These are phyloP conservation scores for Astyanax mexicanus DNA, from an alignment of 2,797 vertebrate genomes.

Conservation along the genomic window DNA sequence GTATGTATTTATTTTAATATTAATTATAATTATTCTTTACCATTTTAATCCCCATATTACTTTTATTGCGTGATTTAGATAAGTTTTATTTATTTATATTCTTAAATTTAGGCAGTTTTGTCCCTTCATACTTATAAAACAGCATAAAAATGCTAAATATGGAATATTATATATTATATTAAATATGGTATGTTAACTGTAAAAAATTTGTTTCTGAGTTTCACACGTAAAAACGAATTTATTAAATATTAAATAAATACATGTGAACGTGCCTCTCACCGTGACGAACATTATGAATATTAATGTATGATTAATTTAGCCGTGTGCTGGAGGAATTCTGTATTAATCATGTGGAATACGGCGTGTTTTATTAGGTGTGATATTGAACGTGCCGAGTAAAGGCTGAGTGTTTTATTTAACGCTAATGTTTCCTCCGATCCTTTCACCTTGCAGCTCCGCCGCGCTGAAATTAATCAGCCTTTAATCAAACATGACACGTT, in stretches of 20 bases:
- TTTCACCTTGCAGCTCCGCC: background rate
- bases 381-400: background rate
- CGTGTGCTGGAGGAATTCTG: background rate
- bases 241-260: background rate
- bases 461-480: constrained; percentile 5
- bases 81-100: too few relatives aligned
- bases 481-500: constrained; percentile 39
- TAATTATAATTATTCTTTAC: too few relatives aligned
- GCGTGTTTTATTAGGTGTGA: background rate
- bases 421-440: background rate
- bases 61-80: too few relatives aligned
- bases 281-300: background rate
- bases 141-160: too few relatives aligned
- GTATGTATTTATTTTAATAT: too few relatives aligned
- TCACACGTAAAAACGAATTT: too few relatives aligned
- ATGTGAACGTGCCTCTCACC: background rate
- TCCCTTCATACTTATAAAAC: too few relatives aligned
- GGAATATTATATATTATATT: too few relatives aligned
- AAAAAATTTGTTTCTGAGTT: background rate
- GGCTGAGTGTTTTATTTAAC: background rate
- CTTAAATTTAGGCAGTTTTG: too few relatives aligned
- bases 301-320: background rate
- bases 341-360: background rate
- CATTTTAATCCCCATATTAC: too few relatives aligned
- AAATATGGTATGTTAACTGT: too few relatives aligned